Evolutionary conservation across 2,113 vertebrate species (phyloP).

Genomic region (Dicerorhinus sumatrensis): DNA sequence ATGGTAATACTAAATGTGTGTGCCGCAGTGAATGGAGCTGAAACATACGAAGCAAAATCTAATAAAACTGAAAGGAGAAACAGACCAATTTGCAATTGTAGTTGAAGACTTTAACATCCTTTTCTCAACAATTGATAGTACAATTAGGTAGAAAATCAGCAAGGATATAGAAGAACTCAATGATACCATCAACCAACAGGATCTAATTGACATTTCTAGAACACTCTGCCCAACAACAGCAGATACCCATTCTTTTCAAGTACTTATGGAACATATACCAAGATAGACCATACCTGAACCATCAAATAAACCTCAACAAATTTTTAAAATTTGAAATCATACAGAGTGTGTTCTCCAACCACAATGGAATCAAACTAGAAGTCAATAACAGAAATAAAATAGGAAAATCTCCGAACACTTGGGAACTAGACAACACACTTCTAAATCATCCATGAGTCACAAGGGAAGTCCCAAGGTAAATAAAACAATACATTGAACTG

Average conservation of each 20-base stretch:
- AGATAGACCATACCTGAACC: neutral
- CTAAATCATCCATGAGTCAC: neutral
- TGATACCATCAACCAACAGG: too few relatives aligned
- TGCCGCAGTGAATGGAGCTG: neutral
- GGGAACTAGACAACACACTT: neutral
- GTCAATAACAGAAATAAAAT: neutral
- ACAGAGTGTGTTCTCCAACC: neutral
- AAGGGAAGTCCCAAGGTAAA: neutral
- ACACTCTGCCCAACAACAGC: too few relatives aligned
- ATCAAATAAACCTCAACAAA: neutral
- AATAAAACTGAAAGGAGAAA: neutral
- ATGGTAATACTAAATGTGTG: neutral
- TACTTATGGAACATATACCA: neutral
- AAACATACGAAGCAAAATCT: neutral
- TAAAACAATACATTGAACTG: neutral
- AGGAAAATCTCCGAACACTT: neutral
- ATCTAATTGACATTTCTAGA: too few relatives aligned
- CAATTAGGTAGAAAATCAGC: neutral
- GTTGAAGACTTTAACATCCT: neutral
- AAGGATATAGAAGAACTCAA: neutral
- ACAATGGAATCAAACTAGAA: neutral
- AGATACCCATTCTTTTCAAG: neutral
- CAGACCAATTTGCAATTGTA: neutral
- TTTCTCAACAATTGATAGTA: neutral
- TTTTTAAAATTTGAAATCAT: neutral